Conservation (phyloP, 2,113 vertebrate genomes). For the Pelusios castaneus region DNA sequence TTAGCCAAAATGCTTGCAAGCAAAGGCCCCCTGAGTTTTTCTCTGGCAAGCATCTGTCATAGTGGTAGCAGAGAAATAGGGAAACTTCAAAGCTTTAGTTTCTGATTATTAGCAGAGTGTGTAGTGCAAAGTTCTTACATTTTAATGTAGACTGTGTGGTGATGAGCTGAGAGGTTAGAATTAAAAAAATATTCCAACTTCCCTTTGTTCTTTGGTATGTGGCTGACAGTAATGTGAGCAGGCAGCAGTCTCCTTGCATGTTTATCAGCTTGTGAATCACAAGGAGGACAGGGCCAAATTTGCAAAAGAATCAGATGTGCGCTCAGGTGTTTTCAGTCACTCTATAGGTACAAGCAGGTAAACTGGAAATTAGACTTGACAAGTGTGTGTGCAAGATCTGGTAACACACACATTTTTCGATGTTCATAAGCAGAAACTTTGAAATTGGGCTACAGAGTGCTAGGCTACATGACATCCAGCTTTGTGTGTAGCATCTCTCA, state of each 20-base stretch:
- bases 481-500: neutral
- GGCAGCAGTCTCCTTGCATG: constrained; percentile 27
- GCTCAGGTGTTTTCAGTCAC: constrained; percentile 36
- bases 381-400: constrained; percentile 33
- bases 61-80: constrained; percentile 77
- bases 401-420: neutral
- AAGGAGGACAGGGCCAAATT: constrained; percentile 57
- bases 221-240: constrained; percentile 73
- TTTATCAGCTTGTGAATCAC: constrained; percentile 53
- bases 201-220: constrained; percentile 77
- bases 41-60: constrained; percentile 86
- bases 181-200: constrained; percentile 80
- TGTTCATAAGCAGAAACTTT: neutral
- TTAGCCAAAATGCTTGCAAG: constrained; percentile 76
- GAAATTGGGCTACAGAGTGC: neutral
- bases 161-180: constrained; percentile 80
- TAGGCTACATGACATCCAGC: fast-evolving
- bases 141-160: constrained; percentile 80
- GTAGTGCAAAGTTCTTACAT: constrained; percentile 79
- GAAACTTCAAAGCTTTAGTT: constrained; percentile 79
- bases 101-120: constrained; percentile 79
- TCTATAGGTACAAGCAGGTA: constrained; percentile 16
- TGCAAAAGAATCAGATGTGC: constrained; percentile 67
- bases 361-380: constrained; percentile 61
- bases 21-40: constrained; percentile 77